phyloP scores from a whole-genome alignment of 1,140 invertebrate genomes.

The Samia ricini region DNA sequence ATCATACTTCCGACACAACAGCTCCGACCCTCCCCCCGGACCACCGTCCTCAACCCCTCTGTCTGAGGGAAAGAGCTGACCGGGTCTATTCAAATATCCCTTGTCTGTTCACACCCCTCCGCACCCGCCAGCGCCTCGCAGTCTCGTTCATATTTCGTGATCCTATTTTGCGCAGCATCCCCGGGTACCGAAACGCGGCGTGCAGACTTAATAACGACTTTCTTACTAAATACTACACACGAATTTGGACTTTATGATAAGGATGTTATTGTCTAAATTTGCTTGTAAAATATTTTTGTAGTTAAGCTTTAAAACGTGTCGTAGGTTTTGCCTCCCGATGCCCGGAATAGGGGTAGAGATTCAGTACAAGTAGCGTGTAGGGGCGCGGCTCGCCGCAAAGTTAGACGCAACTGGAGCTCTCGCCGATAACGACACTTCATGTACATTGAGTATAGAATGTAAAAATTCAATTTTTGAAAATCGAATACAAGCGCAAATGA shows the following conservation, averaged over 20 bases:
- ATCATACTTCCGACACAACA: constrained; percentile 54
- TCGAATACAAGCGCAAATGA: not conserved
- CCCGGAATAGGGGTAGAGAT: constrained; percentile 77
- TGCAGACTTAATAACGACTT: constrained; percentile 55
- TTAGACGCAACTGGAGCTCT: constrained; percentile 73
- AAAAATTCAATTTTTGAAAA: constrained; percentile 35
- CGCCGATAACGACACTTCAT: constrained; percentile 64
- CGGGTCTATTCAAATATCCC: constrained; percentile 74
- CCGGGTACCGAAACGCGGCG: constrained; percentile 68
- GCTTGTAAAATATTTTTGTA: not conserved
- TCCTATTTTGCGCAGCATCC: constrained; percentile 78
- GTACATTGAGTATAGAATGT: constrained; percentile 44
- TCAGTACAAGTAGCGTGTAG: constrained; percentile 76
- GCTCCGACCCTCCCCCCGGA: constrained; percentile 24
- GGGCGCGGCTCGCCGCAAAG: constrained; percentile 77
- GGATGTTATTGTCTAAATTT: constrained; percentile 25
- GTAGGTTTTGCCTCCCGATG: constrained; percentile 57
- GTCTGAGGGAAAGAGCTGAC: constrained; percentile 53
- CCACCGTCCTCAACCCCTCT: constrained; percentile 27
- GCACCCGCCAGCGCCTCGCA: constrained; percentile 72
- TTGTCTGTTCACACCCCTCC: constrained; percentile 69
- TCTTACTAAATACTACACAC: constrained; percentile 13
- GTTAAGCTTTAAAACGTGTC: constrained; percentile 37
- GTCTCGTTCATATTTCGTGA: constrained; percentile 77
- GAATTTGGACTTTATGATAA: constrained; percentile 30